Base-by-base conservation (phyloP, 2,888 invertebrate genomes). In the Andrena trimmerana region DNA sequence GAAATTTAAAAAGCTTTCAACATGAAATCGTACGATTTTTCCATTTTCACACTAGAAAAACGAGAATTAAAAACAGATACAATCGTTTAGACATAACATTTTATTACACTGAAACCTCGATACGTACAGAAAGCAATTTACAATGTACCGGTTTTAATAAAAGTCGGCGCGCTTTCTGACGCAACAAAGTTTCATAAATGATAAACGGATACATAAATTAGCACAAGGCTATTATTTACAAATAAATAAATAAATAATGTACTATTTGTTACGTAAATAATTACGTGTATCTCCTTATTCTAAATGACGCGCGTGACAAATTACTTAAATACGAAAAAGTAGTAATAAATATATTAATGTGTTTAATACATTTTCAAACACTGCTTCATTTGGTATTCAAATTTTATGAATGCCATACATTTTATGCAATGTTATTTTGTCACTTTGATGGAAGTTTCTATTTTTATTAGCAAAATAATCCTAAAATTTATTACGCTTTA, bases 161-260 rank as follows among this genome's bases (percentile, higher is more conserved):
- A 63, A 4, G 24, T 8, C 24, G 13, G 29, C n/a, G 66, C 48
- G 60, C 65, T 68, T 50, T 78, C 69, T 33, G 59, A 73, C 66
- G 66, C 10, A 65, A 62, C 29, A 78, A 65, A 66, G 63, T 74
- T 77, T 74, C 67, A 48, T 69, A 27, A 54, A 52, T 27, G 24
- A 2, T 42, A 13, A 42, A 42, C 13, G 42, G 13, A 68, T 36
- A 33, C 16, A 65, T 54, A 65, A 70, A 65, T 76, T 65, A 76
- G 6, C 24, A 42, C 5, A 52, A 5, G 4, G 16, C 4, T 72
- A 68, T 77, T 81, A 81, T 81, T 81, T 82, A 76, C 76, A 82
- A 31, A 33, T 42, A 60, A 24, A 10, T 50, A n/a, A 16, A 48
- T 50, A n/a, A 16, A 48, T 16, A n/a, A 69, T 29, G 42, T 33